Evolutionary conservation across 2,113 vertebrate species (phyloP).

Genomic region (Scopus umbretta): DNA sequence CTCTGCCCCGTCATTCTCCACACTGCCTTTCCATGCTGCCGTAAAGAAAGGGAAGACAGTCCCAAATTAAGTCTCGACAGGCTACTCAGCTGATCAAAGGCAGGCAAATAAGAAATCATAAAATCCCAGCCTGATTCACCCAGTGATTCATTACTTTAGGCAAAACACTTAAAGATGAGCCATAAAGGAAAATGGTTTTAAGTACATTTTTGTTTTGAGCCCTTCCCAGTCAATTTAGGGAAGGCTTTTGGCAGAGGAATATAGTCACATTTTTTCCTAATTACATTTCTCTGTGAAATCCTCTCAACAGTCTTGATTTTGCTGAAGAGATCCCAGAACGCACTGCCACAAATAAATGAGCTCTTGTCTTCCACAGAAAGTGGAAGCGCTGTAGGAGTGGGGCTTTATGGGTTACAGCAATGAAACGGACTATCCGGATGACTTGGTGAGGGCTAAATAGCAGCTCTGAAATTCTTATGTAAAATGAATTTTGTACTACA

Average conservation of each 20-base stretch:
- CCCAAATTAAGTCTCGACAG: conserved; percentile 18
- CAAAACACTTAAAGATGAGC: conserved; percentile 56
- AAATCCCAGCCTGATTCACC: conserved; percentile 34
- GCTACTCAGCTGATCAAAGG: conserved; percentile 46
- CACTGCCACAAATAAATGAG: background rate
- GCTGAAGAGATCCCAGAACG: background rate
- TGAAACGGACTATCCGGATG: background rate
- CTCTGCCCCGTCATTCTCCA: background rate
- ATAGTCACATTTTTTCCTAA: conserved; percentile 43
- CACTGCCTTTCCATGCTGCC: background rate
- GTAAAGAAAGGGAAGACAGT: background rate
- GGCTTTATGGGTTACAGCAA: background rate
- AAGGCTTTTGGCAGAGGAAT: conserved; percentile 35
- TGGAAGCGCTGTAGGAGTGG: background rate
- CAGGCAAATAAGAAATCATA: conserved; percentile 44
- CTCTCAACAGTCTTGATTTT: background rate
- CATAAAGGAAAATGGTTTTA: conserved; percentile 52
- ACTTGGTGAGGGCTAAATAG: background rate
- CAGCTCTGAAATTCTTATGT: background rate
- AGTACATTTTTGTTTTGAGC: conserved; percentile 46
- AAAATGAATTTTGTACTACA: background rate
- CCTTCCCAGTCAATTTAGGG: conserved; percentile 43
- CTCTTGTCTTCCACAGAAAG: background rate
- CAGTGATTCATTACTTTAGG: conserved; percentile 49
- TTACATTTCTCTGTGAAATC: conserved; percentile 47